Evolutionary conservation across 2,113 vertebrate genomes (phyloP), one percentile per base, ranked within the genome.

Genomic region (Pseudopodoces humilis): DNA sequence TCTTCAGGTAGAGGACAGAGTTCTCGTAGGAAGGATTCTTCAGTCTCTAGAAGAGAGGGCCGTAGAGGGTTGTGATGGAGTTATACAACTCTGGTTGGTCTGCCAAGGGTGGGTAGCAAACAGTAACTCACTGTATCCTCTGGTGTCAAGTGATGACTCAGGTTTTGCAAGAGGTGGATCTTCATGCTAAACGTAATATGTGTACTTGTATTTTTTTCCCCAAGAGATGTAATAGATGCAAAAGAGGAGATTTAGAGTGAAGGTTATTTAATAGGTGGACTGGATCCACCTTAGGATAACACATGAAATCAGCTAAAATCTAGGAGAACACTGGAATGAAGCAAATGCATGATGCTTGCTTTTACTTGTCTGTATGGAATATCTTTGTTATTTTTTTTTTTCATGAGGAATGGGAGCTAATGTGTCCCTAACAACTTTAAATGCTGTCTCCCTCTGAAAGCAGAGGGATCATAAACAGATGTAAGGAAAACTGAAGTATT

Each of bases 61-160:
- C 63, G 5, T 53, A 33, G 19, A 44, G 27, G 28, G 4, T 71
- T 76, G 15, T 49, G 27, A 20, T 89, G 77, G 27, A 91, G 24
- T 60, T 43, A 5, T 19, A 7, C 8, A 14, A 24, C 12, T 0
- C 0, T 27, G 33, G 33, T 10, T 68, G 33, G 35, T 55, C 31
- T 52, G 30, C 43, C 56, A 69, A 43, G 44, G 55, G 25, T 58
- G 11, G 83, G 23, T 8, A 44, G 50, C 64, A 82, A 83, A 64
- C 25, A 79, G 47, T 46, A 78, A 3, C 49, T 64, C 21, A 6
- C 7, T 65, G 15, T 58, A 46, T 71, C 8, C 46, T 60, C 21
- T 82, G 8, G 4, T 59, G 11, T 46, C 68, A 19, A 50, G 25
- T 5, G 41, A 37, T 52, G 63, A 77, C 37, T 86, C 50, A 49